Evolutionary conservation across 2,888 invertebrate genomes (phyloP).

Genomic region (Acronicta psi): DNA sequence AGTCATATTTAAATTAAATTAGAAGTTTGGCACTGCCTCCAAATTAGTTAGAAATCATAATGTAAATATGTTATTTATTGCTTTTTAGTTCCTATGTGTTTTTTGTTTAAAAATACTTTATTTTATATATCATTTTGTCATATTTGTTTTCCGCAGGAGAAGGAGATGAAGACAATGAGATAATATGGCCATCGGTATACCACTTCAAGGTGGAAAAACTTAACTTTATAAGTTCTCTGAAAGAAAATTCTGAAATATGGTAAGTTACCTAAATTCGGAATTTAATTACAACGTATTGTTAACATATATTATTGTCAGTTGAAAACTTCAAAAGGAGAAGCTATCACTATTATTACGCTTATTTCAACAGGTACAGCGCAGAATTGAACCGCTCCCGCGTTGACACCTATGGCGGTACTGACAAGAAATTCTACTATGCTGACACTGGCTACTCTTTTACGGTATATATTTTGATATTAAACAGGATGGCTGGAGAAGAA

Average conservation of each 20-base stretch:
- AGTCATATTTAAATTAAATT: no score
- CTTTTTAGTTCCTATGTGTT: no score
- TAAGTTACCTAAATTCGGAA: slow-evolving; percentile 34
- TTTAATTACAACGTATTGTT: no score
- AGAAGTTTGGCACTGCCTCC: no score
- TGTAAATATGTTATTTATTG: no score
- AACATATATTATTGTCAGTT: no score
- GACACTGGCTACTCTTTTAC: slow-evolving; percentile 14
- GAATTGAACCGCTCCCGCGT: slow-evolving; percentile 61
- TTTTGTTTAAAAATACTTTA: no score
- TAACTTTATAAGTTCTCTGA: slow-evolving; percentile 48
- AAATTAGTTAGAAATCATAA: no score
- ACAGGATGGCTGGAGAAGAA: no score
- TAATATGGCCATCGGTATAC: slow-evolving; percentile 63
- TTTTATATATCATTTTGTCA: no score
- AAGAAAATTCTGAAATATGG: slow-evolving; percentile 66
- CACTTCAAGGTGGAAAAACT: slow-evolving; percentile 61
- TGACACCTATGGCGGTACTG: slow-evolving; percentile 59
- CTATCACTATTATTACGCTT: background rate
- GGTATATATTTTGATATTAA: slow-evolving; percentile 11
- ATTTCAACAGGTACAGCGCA: slow-evolving; percentile 60
- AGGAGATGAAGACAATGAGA: slow-evolving; percentile 40
- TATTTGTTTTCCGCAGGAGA: slow-evolving; percentile 23
- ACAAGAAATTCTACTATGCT: slow-evolving; percentile 55
- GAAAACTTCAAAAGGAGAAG: no score